Percentiles rank a stretch among this genome's conserved stretches.
These are phyloP conservation scores for Oasisia sp. DNA, from an alignment of 2,888 invertebrate species.

Conservation along the genomic window DNA sequence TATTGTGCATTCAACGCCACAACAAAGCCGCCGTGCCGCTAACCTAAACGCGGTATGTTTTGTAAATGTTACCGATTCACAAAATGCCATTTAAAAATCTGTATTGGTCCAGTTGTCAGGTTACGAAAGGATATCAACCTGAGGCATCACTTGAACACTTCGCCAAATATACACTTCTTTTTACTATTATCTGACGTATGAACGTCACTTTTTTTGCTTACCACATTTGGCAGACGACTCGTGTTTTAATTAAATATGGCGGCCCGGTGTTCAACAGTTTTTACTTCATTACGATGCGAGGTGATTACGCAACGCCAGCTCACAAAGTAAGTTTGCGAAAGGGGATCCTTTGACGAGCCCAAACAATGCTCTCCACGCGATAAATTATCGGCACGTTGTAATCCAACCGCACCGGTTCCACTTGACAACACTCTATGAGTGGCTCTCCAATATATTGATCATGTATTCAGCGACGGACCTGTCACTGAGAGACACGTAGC, in stretches of 20 bases:
- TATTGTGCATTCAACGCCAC: too few species aligned
- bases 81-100: too few species aligned
- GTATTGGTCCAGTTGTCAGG: too few species aligned
- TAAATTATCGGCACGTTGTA: background rate
- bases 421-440: background rate
- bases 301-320: background rate
- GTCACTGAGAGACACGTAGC: background rate
- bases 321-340: background rate
- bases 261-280: background rate
- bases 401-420: background rate
- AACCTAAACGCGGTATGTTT: too few species aligned
- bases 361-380: background rate
- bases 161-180: background rate
- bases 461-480: background rate
- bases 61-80: too few species aligned
- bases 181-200: background rate
- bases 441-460: too few species aligned
- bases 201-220: background rate
- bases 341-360: background rate
- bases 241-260: background rate
- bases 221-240: background rate
- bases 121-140: too few species aligned
- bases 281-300: background rate
- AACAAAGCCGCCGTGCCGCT: too few species aligned
- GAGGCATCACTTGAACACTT: too few species aligned